Conservation (phyloP, 2,888 invertebrate genomes). For the Pomacea canaliculata region DNA sequence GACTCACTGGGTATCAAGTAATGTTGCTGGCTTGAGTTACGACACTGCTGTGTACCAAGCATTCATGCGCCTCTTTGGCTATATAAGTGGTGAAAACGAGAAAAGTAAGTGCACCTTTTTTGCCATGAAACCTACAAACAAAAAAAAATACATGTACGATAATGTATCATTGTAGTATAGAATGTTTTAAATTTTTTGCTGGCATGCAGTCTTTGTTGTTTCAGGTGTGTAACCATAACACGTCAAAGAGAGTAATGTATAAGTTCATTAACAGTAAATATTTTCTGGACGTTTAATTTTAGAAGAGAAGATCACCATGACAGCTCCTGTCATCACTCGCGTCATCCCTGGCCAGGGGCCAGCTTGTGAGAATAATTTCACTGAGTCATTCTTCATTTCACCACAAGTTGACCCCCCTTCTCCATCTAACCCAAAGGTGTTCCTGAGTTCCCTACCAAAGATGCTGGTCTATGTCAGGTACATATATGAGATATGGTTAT, state of each 20-base stretch:
- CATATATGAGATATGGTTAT: neutral
- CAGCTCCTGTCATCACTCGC: constrained; percentile 55
- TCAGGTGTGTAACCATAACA: no score
- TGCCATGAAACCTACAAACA: no score
- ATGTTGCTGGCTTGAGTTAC: constrained; percentile 38
- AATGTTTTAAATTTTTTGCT: no score
- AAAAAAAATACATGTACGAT: no score
- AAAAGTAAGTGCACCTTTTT: constrained; percentile 1
- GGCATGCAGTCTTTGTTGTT: no score
- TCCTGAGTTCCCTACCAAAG: constrained; percentile 43
- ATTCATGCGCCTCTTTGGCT: constrained; percentile 34
- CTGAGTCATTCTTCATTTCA: constrained; percentile 56
- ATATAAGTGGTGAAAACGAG: constrained; percentile 4
- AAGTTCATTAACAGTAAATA: no score
- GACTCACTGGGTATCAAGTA: constrained; percentile 55
- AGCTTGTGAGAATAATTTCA: constrained; percentile 57
- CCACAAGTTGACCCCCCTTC: constrained; percentile 38
- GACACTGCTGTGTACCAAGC: constrained; percentile 36
- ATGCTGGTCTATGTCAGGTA: constrained; percentile 42
- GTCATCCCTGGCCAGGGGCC: constrained; percentile 55
- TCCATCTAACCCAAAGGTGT: constrained; percentile 48
- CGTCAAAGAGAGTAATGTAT: no score
- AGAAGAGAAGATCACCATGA: constrained; percentile 59
- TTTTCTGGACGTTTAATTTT: constrained; percentile 2
- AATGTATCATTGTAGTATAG: no score